Base-by-base conservation (phyloP, 2,888 invertebrate species). In the Lasiommata megera region DNA sequence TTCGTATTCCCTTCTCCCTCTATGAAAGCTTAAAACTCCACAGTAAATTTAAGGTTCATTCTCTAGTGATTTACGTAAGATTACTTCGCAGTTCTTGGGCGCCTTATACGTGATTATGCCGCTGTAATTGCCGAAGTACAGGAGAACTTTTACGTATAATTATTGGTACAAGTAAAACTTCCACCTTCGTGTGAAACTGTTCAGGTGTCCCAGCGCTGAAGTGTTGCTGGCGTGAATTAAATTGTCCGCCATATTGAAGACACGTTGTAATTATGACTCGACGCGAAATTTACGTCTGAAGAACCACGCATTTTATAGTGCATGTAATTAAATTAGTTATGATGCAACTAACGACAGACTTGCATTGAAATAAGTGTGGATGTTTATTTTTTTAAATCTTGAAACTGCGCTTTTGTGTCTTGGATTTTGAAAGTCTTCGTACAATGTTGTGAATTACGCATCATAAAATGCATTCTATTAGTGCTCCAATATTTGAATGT, bases 41-140 rank as follows among this genome's bases (percentile, higher is more conserved):
- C 72, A 71, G 64, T 71, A 81, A 73, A 83, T 82, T 84, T 84
- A 81, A 83, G 78, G 76, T 76, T 79, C 83, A 76, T 80, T 84
- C 80, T 77, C 71, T 77, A 77, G 80, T 80, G 81, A 78, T 77
- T 76, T 77, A 78, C 67, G 72, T 69, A 72, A 76, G 72, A 78
- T 80, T 82, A 80, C 41, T 82, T 80, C 69, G 73, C 67, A 79
- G 78, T 80, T 80, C 74, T 80, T 77, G 67, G 73, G 71, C 66
- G 68, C 72, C 72, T 67, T 61, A 63, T 76, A 75, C 75, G 69
- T 79, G 81, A 82, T 87, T 81, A 84, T 69, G 73, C 66, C 71
- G 64, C 67, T 76, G 78, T 88, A 88, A 88, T 86, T 87, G 80
- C 63, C 70, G 74, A 76, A 65, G 63, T 70, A 67, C 62, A 68